Evolutionary conservation across 2,888 invertebrate genomes (phyloP).

Genomic region (Lagria hirta): DNA sequence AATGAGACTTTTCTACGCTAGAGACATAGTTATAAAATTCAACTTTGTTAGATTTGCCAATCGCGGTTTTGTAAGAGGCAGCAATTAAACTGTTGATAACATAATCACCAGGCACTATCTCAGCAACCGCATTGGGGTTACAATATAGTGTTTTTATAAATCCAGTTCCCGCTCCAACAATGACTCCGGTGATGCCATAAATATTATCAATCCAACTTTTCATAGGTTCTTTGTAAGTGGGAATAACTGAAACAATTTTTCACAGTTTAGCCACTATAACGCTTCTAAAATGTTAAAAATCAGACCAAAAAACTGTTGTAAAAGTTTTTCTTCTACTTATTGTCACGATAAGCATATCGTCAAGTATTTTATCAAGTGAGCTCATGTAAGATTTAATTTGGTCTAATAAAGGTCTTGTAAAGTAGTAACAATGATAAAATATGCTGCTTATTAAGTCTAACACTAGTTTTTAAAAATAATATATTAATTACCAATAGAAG

Average conservation of each 20-base stretch:
- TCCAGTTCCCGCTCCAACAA: slow-evolving; percentile 56
- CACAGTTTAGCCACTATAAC: neutral
- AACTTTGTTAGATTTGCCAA: no score
- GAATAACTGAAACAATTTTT: slow-evolving; percentile 53
- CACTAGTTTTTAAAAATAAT: no score
- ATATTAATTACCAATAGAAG: slow-evolving; percentile 69
- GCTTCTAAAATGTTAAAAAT: neutral
- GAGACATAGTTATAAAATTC: slow-evolving; percentile 22
- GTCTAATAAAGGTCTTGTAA: neutral
- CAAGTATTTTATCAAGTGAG: no score
- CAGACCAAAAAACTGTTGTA: neutral
- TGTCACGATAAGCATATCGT: neutral
- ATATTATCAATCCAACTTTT: slow-evolving; percentile 74
- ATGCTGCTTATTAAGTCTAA: no score
- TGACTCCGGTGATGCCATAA: slow-evolving; percentile 56
- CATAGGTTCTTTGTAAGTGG: slow-evolving; percentile 58
- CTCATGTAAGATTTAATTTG: neutral
- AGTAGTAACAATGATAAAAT: neutral
- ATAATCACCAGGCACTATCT: slow-evolving; percentile 67
- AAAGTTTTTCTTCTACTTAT: neutral
- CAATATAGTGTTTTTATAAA: slow-evolving; percentile 61
- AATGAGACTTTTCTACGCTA: slow-evolving; percentile 13
- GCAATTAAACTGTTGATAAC: slow-evolving; percentile 63
- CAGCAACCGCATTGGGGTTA: slow-evolving; percentile 56
- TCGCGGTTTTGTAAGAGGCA: no score